phyloP scores from a whole-genome alignment of 2,113 vertebrate species.

The Eulemur macaco region DNA sequence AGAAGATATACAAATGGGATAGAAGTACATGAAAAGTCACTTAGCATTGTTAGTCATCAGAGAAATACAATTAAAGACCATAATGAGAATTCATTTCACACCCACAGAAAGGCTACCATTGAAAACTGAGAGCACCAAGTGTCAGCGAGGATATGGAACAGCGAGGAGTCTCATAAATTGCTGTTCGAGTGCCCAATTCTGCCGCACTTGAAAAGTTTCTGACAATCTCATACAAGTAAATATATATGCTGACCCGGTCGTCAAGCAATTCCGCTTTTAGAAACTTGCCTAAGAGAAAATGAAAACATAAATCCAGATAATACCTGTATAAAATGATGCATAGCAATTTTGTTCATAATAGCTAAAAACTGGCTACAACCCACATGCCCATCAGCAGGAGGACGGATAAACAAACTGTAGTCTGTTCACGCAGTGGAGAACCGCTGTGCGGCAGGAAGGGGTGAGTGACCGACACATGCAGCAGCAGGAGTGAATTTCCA shows the following conservation, averaged over 20 bases:
- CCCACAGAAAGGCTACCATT: background rate
- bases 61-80: background rate
- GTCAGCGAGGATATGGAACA: background rate
- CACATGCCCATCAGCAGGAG: background rate
- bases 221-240: background rate
- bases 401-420: too few species aligned
- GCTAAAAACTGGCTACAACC: background rate
- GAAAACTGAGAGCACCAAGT: background rate
- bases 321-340: background rate
- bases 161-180: background rate
- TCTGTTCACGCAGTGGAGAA: background rate
- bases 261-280: background rate
- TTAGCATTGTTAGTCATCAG: background rate
- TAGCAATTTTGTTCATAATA: background rate
- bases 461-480: background rate
- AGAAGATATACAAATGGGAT: background rate
- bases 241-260: too few species aligned
- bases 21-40: background rate
- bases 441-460: too few species aligned
- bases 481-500: rapidly evolving
- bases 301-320: background rate
- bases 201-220: background rate
- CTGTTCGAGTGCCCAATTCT: background rate
- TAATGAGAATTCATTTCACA: background rate
- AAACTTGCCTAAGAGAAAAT: background rate